Conservation (phyloP, 2,113 vertebrate genomes). For the Lethenteron camtschaticum region DNA sequence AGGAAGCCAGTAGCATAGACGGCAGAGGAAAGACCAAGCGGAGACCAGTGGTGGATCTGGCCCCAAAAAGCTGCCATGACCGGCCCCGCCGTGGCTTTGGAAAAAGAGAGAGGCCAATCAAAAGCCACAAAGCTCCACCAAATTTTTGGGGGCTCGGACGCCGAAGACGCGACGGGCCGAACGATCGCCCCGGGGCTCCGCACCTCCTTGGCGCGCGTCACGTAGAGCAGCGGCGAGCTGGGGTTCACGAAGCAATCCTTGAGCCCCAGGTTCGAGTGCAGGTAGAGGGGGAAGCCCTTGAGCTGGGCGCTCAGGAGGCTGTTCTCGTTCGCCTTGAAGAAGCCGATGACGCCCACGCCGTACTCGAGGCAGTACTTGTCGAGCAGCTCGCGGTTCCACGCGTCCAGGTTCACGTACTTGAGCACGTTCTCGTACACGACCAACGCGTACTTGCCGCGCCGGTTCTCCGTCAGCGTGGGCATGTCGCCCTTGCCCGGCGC, state of each 20-base stretch:
- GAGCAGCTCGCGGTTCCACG: constrained; percentile 76
- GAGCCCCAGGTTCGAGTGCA: constrained; percentile 74
- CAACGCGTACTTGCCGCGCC: constrained; percentile 58
- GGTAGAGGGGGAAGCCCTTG: constrained; percentile 79
- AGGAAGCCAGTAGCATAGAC: too few species aligned
- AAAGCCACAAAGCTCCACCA: too few species aligned
- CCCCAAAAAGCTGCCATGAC: too few species aligned
- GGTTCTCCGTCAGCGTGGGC: constrained; percentile 65
- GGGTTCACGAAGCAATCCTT: constrained; percentile 83
- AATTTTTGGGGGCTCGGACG: too few species aligned
- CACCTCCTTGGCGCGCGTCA: constrained; percentile 73
- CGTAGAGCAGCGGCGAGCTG: constrained; percentile 56
- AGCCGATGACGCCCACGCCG: constrained; percentile 72
- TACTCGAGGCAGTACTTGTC: constrained; percentile 87
- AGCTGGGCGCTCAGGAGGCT: constrained; percentile 80
- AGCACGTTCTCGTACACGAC: constrained; percentile 85
- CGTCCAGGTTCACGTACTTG: constrained; percentile 83
- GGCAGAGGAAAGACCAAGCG: too few species aligned
- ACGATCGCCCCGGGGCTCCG: constrained; percentile 17
- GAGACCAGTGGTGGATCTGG: too few species aligned
- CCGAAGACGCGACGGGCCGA: too few species aligned
- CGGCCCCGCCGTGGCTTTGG: too few species aligned
- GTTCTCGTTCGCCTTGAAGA: constrained; percentile 89
- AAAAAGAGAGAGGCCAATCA: too few species aligned
- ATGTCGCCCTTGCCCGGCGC: constrained; percentile 79